phyloP scores from a whole-genome alignment of 2,797 vertebrate genomes.

The Heliangelus exortis region DNA sequence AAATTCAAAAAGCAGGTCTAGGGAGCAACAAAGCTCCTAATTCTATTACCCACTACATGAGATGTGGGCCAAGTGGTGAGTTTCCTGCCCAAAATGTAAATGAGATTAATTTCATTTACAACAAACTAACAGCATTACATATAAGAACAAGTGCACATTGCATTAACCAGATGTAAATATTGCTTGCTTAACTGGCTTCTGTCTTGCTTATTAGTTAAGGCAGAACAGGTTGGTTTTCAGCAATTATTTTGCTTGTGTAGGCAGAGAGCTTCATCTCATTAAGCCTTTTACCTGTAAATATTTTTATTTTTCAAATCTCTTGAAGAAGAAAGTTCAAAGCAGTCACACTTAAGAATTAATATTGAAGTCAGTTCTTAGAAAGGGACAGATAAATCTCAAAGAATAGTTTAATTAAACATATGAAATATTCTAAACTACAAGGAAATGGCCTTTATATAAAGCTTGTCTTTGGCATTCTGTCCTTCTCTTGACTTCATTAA shows the following conservation, averaged over 20 bases:
- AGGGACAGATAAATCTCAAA: neutral
- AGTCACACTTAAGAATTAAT: neutral
- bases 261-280: conserved; percentile 2
- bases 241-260: conserved; percentile 19
- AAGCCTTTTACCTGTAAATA: neutral
- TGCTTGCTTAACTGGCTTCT: conserved; percentile 79
- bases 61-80: conserved; percentile 93
- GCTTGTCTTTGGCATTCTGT: conserved; percentile 61
- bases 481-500: conserved; percentile 47
- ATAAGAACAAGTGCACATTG: conserved; percentile 72
- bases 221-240: conserved; percentile 34
- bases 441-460: conserved; percentile 7
- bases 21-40: conserved; percentile 97
- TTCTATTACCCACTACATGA: conserved; percentile 86
- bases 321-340: neutral
- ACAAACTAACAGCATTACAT: conserved; percentile 85
- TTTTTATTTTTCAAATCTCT: neutral
- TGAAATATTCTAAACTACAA: neutral
- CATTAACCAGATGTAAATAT: conserved; percentile 80
- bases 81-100: conserved; percentile 81
- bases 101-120: conserved; percentile 82
- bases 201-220: conserved; percentile 41
- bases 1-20: conserved; percentile 97
- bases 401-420: neutral
- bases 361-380: neutral